phyloP scores from a whole-genome alignment of 2,888 invertebrate species.

The Hirtodrosophila histrioides region DNA sequence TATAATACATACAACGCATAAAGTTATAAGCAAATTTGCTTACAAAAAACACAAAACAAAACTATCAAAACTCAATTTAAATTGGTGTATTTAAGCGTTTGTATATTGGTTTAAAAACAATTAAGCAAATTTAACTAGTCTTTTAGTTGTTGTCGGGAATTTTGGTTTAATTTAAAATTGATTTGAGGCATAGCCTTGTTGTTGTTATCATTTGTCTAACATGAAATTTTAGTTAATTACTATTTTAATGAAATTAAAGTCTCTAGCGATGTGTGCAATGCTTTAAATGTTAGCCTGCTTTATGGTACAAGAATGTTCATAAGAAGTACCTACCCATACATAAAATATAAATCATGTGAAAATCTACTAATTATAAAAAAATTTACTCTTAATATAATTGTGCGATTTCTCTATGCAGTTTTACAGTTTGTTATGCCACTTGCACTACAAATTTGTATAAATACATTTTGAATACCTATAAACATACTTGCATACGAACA shows the following conservation, averaged over 20 bases:
- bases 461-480: constrained; percentile 37
- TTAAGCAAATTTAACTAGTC: constrained; percentile 49
- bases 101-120: constrained; percentile 20
- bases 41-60: constrained; percentile 59
- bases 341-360: constrained; percentile 29
- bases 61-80: constrained; percentile 15
- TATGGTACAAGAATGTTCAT: constrained; percentile 72
- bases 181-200: constrained; percentile 69
- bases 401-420: constrained; percentile 55
- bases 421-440: constrained; percentile 64
- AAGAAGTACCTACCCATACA: constrained; percentile 69
- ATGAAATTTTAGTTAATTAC: constrained; percentile 18
- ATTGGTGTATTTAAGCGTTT: constrained; percentile 26
- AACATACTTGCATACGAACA: constrained; percentile 39
- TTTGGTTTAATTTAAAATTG: constrained; percentile 34
- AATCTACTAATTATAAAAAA: constrained; percentile 26
- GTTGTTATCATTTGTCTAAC: constrained; percentile 56
- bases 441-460: constrained; percentile 24
- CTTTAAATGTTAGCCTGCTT: constrained; percentile 80
- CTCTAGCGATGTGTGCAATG: constrained; percentile 63
- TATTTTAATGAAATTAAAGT: constrained; percentile 15
- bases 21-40: constrained; percentile 74
- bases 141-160: constrained; percentile 49
- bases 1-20: constrained; percentile 63
- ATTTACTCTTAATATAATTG: constrained; percentile 24